These are phyloP conservation scores for Chaenogobius annularis DNA, from an alignment of 2,113 vertebrate species.

Conservation along the genomic window DNA sequence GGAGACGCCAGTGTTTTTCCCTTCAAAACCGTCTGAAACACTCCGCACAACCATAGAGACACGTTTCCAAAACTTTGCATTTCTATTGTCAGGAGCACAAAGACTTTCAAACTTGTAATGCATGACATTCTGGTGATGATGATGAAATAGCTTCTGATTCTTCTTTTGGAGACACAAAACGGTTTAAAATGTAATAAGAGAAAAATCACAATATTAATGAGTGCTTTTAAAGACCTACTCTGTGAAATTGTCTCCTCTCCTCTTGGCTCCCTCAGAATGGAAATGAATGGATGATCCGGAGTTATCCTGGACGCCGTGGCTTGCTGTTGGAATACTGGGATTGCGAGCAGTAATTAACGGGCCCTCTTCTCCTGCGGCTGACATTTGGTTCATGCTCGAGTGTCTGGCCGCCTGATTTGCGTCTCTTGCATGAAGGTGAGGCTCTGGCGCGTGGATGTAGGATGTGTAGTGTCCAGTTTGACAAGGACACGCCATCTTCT, in stretches of 20 bases:
- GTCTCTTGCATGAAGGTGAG: slow-evolving; percentile 79
- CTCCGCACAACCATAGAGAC: slow-evolving; percentile 54
- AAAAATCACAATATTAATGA: slow-evolving; percentile 63
- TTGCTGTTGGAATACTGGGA: slow-evolving; percentile 59
- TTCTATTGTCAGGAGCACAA: slow-evolving; percentile 56
- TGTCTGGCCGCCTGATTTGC: slow-evolving; percentile 79
- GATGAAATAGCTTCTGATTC: slow-evolving; percentile 45
- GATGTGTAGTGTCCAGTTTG: slow-evolving; percentile 45
- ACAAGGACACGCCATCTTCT: slow-evolving; percentile 67
- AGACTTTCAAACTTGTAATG: slow-evolving; percentile 48
- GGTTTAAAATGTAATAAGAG: slow-evolving; percentile 26
- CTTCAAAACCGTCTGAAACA: slow-evolving; percentile 62
- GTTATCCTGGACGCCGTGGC: slow-evolving; percentile 59
- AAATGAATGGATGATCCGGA: slow-evolving; percentile 70
- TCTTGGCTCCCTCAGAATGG: slow-evolving; percentile 53
- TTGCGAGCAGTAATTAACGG: slow-evolving; percentile 76
- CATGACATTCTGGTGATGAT: slow-evolving; percentile 45
- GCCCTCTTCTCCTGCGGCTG: slow-evolving; percentile 71
- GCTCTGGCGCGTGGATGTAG: slow-evolving; percentile 31
- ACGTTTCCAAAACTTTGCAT: slow-evolving; percentile 72
- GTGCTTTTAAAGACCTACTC: slow-evolving; percentile 66
- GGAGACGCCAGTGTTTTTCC: slow-evolving; percentile 10
- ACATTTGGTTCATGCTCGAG: slow-evolving; percentile 85
- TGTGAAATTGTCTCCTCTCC: slow-evolving; percentile 64
- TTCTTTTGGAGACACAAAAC: slow-evolving; percentile 35